Evolutionary conservation across 1,140 invertebrate species (phyloP).

Genomic region (Lutraria rhynchaena): DNA sequence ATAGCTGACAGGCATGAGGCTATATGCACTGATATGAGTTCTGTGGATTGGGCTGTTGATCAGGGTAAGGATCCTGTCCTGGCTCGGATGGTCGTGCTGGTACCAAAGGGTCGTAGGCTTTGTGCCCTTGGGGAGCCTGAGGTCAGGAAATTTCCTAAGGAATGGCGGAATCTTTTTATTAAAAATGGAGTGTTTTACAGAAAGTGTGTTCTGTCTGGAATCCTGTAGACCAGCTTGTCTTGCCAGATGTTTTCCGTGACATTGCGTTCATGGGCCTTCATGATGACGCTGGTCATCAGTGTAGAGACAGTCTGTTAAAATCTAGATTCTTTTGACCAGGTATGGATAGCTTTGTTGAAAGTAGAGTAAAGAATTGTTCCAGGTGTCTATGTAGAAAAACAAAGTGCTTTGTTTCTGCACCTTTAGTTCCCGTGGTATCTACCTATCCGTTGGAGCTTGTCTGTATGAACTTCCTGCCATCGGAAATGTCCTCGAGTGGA

Average conservation of each 20-base stretch:
- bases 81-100: not conserved
- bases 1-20: not conserved
- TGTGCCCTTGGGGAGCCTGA: not conserved
- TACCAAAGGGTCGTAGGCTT: not conserved
- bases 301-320: not conserved
- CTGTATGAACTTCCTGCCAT: too few relatives aligned
- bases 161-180: conserved; percentile 18
- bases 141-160: too few relatives aligned
- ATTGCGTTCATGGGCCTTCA: conserved; percentile 41
- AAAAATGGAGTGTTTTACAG: conserved; percentile 45
- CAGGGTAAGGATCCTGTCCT: not conserved
- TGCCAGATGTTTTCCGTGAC: not conserved
- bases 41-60: not conserved
- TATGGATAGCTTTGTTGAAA: not conserved
- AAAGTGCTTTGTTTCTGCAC: too few relatives aligned
- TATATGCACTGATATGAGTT: not conserved
- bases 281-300: conserved; percentile 47
- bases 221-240: too few relatives aligned
- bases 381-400: conserved; percentile 38
- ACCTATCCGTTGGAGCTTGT: too few relatives aligned
- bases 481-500: too few relatives aligned
- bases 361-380: not conserved
- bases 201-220: conserved; percentile 2
- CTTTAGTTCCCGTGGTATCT: too few relatives aligned
- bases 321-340: conserved; percentile 41